Conservation (phyloP, 2,113 vertebrate genomes). For the Tautogolabrus adspersus region DNA sequence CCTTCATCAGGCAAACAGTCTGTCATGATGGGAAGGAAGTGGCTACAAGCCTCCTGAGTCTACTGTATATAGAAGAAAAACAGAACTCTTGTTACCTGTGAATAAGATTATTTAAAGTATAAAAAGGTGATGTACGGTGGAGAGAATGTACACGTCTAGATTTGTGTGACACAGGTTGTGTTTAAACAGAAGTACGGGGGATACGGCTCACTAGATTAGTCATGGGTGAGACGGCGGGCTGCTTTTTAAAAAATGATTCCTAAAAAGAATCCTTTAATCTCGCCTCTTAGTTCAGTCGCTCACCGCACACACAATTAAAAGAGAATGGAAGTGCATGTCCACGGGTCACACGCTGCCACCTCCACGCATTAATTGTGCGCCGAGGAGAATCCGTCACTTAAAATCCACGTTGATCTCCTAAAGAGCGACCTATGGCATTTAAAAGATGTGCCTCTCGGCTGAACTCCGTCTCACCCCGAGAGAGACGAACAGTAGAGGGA, state of each 20-base stretch:
- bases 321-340: slow-evolving; percentile 44
- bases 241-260: slow-evolving; percentile 47
- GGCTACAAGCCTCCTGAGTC: too few species aligned
- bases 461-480: slow-evolving; percentile 42
- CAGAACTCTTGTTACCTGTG: too few species aligned
- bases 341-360: slow-evolving; percentile 32
- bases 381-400: slow-evolving; percentile 37
- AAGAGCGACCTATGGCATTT: slow-evolving; percentile 60
- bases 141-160: background rate
- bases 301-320: slow-evolving; percentile 50
- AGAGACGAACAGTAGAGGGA: background rate
- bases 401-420: slow-evolving; percentile 50
- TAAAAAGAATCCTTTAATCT: slow-evolving; percentile 58
- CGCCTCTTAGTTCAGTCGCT: slow-evolving; percentile 28
- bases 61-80: too few species aligned
- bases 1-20: too few species aligned
- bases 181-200: slow-evolving; percentile 20
- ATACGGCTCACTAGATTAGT: slow-evolving; percentile 50
- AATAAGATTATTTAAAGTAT: too few species aligned
- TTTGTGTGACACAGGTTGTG: slow-evolving; percentile 2
- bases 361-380: slow-evolving; percentile 23
- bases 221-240: slow-evolving; percentile 24
- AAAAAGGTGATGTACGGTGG: background rate
- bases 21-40: too few species aligned
- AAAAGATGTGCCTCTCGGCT: slow-evolving; percentile 29